These are phyloP conservation scores for Zeuzera pyrina DNA, from an alignment of 2,888 invertebrate species.

Conservation along the genomic window DNA sequence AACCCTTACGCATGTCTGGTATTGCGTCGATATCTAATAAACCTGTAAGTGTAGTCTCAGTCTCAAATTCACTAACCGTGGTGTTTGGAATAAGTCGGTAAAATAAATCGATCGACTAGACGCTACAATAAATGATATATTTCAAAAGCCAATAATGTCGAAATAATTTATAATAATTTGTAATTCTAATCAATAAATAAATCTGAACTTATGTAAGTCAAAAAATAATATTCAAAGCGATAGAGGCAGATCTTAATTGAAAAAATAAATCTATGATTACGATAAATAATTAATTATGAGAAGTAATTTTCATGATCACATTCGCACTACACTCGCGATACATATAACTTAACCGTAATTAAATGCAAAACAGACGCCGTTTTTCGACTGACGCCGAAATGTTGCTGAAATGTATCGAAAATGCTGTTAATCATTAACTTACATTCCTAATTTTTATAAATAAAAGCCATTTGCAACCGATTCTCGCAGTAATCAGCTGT, in stretches of 20 bases:
- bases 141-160: slow-evolving; percentile 33
- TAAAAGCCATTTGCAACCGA: slow-evolving; percentile 45
- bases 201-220: slow-evolving; percentile 45
- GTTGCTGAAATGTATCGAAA: slow-evolving; percentile 44
- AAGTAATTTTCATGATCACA: slow-evolving; percentile 56
- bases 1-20: slow-evolving; percentile 29
- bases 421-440: slow-evolving; percentile 47
- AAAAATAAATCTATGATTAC: slow-evolving; percentile 45
- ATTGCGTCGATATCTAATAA: slow-evolving; percentile 54
- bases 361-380: slow-evolving; percentile 42
- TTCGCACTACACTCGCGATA: slow-evolving; percentile 38
- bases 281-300: too few species aligned
- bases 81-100: too few species aligned
- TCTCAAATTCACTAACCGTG: slow-evolving; percentile 41
- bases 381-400: slow-evolving; percentile 29
- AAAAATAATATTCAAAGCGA: slow-evolving; percentile 47
- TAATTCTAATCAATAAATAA: slow-evolving; percentile 54
- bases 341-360: slow-evolving; percentile 42
- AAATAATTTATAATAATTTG: slow-evolving; percentile 26
- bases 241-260: slow-evolving; percentile 52
- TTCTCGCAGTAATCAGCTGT: slow-evolving; percentile 50
- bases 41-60: slow-evolving; percentile 46
- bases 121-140: slow-evolving; percentile 55
- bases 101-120: slow-evolving; percentile 59
- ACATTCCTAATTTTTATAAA: slow-evolving; percentile 44